Conservation (phyloP, 1,140 invertebrate genomes). For the Cherax destructor region DNA sequence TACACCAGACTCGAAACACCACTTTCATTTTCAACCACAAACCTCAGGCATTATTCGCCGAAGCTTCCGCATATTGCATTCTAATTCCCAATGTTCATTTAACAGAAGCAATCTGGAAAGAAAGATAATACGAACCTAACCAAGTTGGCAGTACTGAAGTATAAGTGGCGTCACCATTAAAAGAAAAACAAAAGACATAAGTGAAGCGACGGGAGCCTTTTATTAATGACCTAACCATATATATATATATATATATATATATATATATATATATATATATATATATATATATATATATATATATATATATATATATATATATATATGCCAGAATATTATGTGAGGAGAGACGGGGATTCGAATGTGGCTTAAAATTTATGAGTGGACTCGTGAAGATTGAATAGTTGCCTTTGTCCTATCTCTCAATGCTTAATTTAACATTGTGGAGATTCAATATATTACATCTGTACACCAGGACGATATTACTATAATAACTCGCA, state of each 20-base stretch:
- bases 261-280: conserved; percentile 29
- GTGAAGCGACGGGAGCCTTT: conserved; percentile 16
- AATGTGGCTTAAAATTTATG: no score
- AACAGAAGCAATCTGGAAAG: neutral
- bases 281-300: conserved; percentile 20
- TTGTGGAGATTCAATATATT: no score
- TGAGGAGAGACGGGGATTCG: no score
- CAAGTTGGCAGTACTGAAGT: conserved; percentile 16
- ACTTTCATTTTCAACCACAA: neutral
- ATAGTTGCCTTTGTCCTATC: no score
- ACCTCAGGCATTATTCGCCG: neutral
- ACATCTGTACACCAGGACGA: no score
- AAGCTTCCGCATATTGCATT: no score
- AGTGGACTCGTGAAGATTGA: no score
- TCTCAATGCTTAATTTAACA: no score
- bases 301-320: conserved; percentile 1
- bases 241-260: conserved; percentile 9
- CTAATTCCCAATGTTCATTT: no score
- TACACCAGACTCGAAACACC: neutral
- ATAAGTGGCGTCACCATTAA: conserved; percentile 42
- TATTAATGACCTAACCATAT: conserved; percentile 45
- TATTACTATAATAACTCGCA: no score
- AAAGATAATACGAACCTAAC: neutral
- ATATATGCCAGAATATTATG: no score
- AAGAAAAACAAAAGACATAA: conserved; percentile 58